Conservation (phyloP, 2,888 invertebrate genomes). For the Nomada ferruginata region DNA sequence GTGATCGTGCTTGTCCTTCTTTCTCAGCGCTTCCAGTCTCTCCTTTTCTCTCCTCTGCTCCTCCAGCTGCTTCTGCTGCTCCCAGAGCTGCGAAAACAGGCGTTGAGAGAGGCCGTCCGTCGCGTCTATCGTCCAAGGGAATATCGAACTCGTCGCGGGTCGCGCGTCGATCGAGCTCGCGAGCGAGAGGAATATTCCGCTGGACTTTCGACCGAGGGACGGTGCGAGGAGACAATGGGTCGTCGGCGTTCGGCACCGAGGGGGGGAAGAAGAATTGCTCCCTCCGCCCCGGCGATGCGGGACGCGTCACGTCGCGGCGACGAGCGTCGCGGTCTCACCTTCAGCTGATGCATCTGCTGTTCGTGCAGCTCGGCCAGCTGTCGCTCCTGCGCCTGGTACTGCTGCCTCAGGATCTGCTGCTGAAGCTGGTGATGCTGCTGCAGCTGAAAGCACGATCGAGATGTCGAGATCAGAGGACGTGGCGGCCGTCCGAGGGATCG, state of each 20-base stretch:
- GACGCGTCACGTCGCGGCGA: not conserved
- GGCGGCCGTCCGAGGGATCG: conserved; percentile 4
- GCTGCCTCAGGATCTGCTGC: conserved; percentile 95
- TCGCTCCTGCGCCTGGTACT: conserved; percentile 96
- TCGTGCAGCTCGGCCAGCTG: conserved; percentile 96
- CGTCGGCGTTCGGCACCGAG: not conserved
- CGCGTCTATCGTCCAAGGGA: no score
- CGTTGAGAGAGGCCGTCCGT: no score
- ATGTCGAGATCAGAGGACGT: conserved; percentile 80
- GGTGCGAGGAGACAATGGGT: not conserved
- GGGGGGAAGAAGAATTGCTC: not conserved
- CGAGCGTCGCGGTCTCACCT: conserved; percentile 86
- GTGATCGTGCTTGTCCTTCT: conserved; percentile 97
- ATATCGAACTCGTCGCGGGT: not conserved
- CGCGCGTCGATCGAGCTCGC: conserved; percentile 20
- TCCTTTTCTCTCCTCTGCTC: conserved; percentile 93
- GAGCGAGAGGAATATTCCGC: conserved; percentile 74
- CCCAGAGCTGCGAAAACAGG: conserved; percentile 90
- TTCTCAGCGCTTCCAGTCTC: conserved; percentile 93
- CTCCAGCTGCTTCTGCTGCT: conserved; percentile 93
- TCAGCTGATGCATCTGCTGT: conserved; percentile 95
- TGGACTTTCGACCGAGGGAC: conserved; percentile 68
- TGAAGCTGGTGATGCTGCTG: conserved; percentile 97
- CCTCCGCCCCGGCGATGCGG: not conserved
- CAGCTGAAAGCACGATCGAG: conserved; percentile 88